Evolutionary conservation across 2,888 invertebrate genomes (phyloP).

Genomic region (Orthosia cruda): DNA sequence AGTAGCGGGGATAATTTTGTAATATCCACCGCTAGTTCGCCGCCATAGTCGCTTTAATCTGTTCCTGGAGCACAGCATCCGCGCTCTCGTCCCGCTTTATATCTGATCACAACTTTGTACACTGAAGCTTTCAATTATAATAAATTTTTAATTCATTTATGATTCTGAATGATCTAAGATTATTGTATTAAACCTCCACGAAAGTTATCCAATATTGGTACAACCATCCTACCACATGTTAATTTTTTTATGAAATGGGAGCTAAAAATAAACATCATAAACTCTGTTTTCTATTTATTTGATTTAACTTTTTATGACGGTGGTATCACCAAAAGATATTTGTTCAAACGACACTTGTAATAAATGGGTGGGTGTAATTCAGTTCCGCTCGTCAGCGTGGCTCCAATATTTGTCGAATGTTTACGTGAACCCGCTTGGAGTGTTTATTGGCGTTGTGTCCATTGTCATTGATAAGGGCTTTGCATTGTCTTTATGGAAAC

Average conservation of each 20-base stretch:
- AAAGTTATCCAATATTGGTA: not conserved
- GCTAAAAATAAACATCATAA: not conserved
- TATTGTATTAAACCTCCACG: not conserved
- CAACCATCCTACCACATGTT: not conserved
- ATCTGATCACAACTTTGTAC: not conserved
- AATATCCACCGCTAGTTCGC: slow-evolving; percentile 44
- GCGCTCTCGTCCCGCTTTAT: not conserved
- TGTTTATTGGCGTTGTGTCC: slow-evolving; percentile 38
- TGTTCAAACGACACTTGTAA: slow-evolving; percentile 1
- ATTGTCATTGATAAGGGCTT: slow-evolving; percentile 44
- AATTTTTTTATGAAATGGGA: too few relatives aligned
- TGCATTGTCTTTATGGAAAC: slow-evolving; percentile 28
- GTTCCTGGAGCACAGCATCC: slow-evolving; percentile 24
- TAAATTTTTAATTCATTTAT: not conserved
- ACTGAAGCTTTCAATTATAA: not conserved
- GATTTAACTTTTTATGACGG: not conserved
- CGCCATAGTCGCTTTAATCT: slow-evolving; percentile 23
- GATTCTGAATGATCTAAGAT: not conserved
- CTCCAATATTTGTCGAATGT: slow-evolving; percentile 36
- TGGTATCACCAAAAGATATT: slow-evolving; percentile 14
- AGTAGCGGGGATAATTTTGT: slow-evolving; percentile 32
- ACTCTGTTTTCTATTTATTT: not conserved
- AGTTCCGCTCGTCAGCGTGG: slow-evolving; percentile 1
- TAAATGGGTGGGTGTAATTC: slow-evolving; percentile 8
- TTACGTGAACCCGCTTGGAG: slow-evolving; percentile 13